Evolutionary conservation across 2,888 invertebrate genomes (phyloP).

Genomic region (Drosophila tripunctata): DNA sequence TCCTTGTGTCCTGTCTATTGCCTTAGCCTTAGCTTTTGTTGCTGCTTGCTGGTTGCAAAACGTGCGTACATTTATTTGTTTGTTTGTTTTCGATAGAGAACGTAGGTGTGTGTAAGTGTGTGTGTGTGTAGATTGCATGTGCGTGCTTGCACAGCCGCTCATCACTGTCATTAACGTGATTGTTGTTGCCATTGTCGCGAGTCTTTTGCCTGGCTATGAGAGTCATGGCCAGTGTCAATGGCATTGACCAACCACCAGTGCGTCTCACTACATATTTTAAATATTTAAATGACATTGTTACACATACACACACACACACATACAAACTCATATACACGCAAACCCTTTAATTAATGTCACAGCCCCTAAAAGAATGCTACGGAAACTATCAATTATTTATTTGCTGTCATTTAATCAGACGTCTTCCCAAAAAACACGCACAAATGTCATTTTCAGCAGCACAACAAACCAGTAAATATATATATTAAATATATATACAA

Average conservation of each 20-base stretch:
- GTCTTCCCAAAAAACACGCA: conserved; percentile 56
- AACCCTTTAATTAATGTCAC: conserved; percentile 62
- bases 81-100: conserved; percentile 27
- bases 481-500: not conserved
- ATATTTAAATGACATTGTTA: conserved; percentile 66
- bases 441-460: conserved; percentile 63
- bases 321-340: not conserved
- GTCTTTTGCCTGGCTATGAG: conserved; percentile 1
- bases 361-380: conserved; percentile 23
- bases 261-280: conserved; percentile 54
- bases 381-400: conserved; percentile 68
- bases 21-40: conserved; percentile 29
- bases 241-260: conserved; percentile 27
- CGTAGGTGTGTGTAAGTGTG: conserved; percentile 27
- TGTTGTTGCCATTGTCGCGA: conserved; percentile 43
- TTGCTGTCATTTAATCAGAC: conserved; percentile 36
- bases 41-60: conserved; percentile 15
- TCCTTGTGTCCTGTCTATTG: conserved; percentile 20
- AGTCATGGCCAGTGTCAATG: conserved; percentile 34
- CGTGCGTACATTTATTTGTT: conserved; percentile 48
- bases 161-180: conserved; percentile 75
- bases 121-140: conserved; percentile 51
- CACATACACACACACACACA: conserved; percentile 6
- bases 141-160: conserved; percentile 62
- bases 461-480: conserved; percentile 2